Conservation (phyloP, 2,113 vertebrate species). For the Trochalopteron elliotii region DNA sequence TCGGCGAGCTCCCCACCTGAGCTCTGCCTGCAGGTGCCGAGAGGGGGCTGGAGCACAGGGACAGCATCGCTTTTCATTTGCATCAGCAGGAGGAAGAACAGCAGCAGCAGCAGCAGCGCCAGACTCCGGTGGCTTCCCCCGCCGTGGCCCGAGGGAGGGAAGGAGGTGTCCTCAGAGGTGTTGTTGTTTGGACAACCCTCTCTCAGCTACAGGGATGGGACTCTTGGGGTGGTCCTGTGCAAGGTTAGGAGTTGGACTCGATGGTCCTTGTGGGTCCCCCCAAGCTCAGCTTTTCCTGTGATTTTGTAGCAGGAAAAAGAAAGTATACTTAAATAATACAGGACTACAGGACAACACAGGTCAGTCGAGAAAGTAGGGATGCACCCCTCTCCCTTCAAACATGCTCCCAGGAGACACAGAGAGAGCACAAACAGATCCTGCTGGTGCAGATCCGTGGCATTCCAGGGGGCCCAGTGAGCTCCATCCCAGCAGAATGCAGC, state of each 20-base stretch:
- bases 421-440: background rate
- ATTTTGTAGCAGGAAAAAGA: background rate
- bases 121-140: background rate
- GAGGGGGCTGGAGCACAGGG: background rate
- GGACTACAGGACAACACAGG: background rate
- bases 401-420: fast-evolving
- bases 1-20: background rate
- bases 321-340: no score
- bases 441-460: fast-evolving
- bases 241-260: background rate
- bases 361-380: fast-evolving
- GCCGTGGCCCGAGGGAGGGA: fast-evolving
- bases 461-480: fast-evolving
- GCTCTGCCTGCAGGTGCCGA: background rate
- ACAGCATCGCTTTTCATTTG: background rate
- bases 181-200: background rate
- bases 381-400: fast-evolving
- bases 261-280: background rate
- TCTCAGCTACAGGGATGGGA: background rate
- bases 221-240: background rate
- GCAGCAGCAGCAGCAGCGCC: background rate
- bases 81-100: background rate
- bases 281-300: background rate
- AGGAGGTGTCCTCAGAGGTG: background rate
- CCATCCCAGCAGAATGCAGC: background rate